These are phyloP conservation scores for Lepetodrilus schrolli DNA, from an alignment of 2,888 invertebrate genomes.

Conservation along the genomic window DNA sequence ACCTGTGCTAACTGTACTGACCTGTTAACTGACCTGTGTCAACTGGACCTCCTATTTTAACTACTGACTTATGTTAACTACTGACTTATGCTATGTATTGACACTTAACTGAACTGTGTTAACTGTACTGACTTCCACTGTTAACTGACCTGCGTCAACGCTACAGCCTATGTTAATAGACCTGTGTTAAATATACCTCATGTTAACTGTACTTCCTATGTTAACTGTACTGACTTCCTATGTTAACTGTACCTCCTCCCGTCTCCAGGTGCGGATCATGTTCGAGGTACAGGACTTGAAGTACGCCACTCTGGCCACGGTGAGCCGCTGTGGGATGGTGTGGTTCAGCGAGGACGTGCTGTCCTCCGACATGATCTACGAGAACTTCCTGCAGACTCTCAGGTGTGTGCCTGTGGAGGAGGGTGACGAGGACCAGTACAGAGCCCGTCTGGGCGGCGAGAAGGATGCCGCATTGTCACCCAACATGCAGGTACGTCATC, in stretches of 20 bases:
- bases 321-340: slow-evolving; percentile 99
- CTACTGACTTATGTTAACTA: too few species aligned
- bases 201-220: too few species aligned
- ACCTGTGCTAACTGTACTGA: too few species aligned
- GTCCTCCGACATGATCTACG: slow-evolving; percentile 98
- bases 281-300: slow-evolving; percentile 93
- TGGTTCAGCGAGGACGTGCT: slow-evolving; percentile 99
- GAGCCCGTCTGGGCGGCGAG: slow-evolving; percentile 41
- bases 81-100: too few species aligned
- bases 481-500: slow-evolving; percentile 66
- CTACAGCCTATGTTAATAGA: too few species aligned
- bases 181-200: too few species aligned
- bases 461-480: slow-evolving; percentile 71
- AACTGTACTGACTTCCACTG: too few species aligned
- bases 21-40: too few species aligned
- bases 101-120: too few species aligned
- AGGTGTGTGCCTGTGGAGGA: slow-evolving; percentile 78
- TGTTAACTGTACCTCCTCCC: neutral
- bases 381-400: slow-evolving; percentile 92
- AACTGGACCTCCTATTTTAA: too few species aligned
- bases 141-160: too few species aligned
- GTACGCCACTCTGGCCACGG: slow-evolving; percentile 98
- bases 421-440: slow-evolving; percentile 67
- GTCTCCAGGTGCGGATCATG: slow-evolving; percentile 76
- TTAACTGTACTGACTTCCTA: too few species aligned